Conservation (phyloP, 2,797 vertebrate species). For the Australoheros facetus region DNA sequence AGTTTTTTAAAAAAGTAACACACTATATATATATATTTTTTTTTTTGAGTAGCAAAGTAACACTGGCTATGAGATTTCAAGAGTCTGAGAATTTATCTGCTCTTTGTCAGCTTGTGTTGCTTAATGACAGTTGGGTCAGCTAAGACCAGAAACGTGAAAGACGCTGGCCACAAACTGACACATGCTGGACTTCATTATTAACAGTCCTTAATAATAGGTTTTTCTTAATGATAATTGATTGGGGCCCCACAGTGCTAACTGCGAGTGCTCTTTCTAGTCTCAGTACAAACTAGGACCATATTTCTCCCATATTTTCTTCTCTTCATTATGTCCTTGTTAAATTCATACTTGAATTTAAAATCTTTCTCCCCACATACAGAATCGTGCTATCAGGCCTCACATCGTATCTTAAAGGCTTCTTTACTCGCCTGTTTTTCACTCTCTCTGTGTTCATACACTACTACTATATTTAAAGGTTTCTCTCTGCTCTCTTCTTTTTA, state of each 20-base stretch:
- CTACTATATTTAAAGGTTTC: background rate
- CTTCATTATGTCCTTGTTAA: background rate
- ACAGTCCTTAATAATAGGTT: background rate
- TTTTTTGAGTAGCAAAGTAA: no score
- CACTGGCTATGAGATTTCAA: background rate
- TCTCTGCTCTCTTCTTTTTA: background rate
- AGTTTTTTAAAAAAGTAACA: no score
- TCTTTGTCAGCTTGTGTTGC: no score
- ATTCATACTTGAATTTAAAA: background rate
- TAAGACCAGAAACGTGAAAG: background rate
- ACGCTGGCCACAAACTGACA: background rate
- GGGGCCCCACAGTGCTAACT: no score
- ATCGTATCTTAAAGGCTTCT: background rate
- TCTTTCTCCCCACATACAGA: background rate
- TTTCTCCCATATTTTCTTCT: no score
- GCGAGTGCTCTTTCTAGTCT: no score
- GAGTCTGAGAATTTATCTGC: background rate
- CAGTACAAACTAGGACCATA: no score
- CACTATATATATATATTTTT: background rate
- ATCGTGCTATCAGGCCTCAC: background rate
- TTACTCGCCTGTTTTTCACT: background rate
- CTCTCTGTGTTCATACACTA: background rate
- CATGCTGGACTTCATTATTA: background rate
- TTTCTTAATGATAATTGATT: no score
- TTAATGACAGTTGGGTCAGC: background rate